Percentiles rank a stretch among this genome's conserved stretches.
These are phyloP conservation scores for Actinia equina DNA, from an alignment of 64 coral and sea anemone genomes.

Conservation along the genomic window DNA sequence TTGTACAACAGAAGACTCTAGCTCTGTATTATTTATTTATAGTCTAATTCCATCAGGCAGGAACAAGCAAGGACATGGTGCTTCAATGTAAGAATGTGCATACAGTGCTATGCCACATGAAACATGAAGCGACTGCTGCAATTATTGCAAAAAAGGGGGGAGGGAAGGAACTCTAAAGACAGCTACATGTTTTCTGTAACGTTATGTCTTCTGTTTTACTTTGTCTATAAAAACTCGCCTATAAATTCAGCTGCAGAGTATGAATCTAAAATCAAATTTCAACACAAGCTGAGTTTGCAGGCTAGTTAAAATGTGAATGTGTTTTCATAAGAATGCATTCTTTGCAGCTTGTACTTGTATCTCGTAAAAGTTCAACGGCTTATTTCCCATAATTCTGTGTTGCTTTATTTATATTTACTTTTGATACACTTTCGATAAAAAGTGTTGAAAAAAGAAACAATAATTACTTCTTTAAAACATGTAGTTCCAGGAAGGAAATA, in stretches of 20 bases:
- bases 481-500: not conserved
- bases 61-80: not conserved
- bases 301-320: not conserved
- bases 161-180: not conserved
- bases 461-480: not conserved
- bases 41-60: constrained; percentile 6
- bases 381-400: not conserved
- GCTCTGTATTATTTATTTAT: constrained; percentile 55
- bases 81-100: not conserved
- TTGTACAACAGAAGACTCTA: constrained; percentile 18
- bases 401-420: constrained; percentile 7
- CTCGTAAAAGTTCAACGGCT: not conserved
- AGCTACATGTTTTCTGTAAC: not conserved
- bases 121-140: not conserved
- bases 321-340: not conserved
- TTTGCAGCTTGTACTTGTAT: not conserved
- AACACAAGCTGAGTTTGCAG: not conserved
- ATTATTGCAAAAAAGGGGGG: not conserved
- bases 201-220: not conserved
- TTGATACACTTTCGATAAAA: constrained; percentile 11
- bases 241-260: not conserved
- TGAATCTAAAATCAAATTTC: not conserved
- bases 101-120: not conserved
- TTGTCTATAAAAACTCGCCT: not conserved
- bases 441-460: not conserved